Evolutionary conservation across 2,888 invertebrate genomes (phyloP), one percentile per base, ranked within the genome.

Genomic region (Trissolcus brochymenae): DNA sequence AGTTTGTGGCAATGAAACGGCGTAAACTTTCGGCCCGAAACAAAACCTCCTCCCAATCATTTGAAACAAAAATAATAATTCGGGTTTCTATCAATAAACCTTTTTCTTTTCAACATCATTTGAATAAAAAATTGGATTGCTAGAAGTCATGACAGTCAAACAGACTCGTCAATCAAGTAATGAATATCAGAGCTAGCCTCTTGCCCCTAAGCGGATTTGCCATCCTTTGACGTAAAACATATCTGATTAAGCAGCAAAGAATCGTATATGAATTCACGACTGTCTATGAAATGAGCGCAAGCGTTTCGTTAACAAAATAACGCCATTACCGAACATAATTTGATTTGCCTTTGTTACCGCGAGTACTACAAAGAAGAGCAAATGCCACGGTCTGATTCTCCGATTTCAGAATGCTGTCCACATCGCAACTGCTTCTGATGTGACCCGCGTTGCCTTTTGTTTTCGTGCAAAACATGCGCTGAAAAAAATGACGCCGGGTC

Each of bases 211-310:
- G 51, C 55, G 53, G 74, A 68, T 75, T 57, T 61, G 68, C 49
- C 57, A 16, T 25, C 70, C 60, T 76, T 76, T 76, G 75, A 76
- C 56, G 65, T 64, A 60, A 65, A 76, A 70, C 65, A 76, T 68
- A 64, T 70, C 70, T 70, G 62, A 76, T 70, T 70, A 76, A 70
- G 64, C 65, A 65, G 65, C 16, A 70, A 76, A 76, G 70, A 76
- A 70, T 65, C 54, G 65, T 62, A 35, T 11, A 68, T 70, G 65
- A 64, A 70, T 65, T 65, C 65, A 40, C 46, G 50, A 70, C 14
- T 65, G 56, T 70, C 16, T 64, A 75, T 70, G 35, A 62, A 70
- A 68, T 50, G 64, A 21, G 56, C 59, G 56, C 59, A 25, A 57
- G 53, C 59, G 49, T 75, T 75, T 75, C 64, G 64, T 67, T 67